Evolutionary conservation across 2,113 vertebrate genomes (phyloP), one percentile per base, ranked within the genome.

Genomic region (Bungarus multicinctus): DNA sequence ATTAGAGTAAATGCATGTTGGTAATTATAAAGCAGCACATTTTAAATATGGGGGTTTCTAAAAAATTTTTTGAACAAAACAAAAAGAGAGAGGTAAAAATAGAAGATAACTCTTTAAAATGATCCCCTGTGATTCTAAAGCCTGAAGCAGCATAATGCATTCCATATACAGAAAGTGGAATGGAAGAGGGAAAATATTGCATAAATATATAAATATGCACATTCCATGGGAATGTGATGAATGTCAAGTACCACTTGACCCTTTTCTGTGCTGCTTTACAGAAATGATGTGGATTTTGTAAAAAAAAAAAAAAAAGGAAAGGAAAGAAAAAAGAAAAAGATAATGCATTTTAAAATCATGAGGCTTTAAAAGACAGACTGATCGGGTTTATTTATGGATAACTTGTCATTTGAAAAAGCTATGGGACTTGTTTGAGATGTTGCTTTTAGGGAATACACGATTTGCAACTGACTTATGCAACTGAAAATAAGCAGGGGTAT

Each of bases 1-100:
- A 97, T 97, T 97, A 97, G 96, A 95, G 94, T 96, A 97, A 97
- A 96, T 96, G 94, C 91, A 95, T 69, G 47, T 2, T 93, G 94
- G 95, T 96, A 98, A 98, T 97, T 98, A 96, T 94, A 96, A 97
- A 96, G 94, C 94, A 94, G 93, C 58, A 92, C 91, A 86, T 96
- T 96, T 95, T 95, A 97, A 97, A 95, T 96, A 81, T 94, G 88
- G 45, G 53, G 16, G 5, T 96, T 96, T 95, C 94, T 96, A 93
- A 91, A 95, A 96, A 93, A 95, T 95, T 92, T 96, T 89, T 94
- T 96, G 92, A 94, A 94, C 39, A 87, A 93, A 87, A 95, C 7
- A 74, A 34, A 30, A 11, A 47, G 11, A 92, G 92, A 89, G 91
- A 52, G 89, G 91, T 89, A 95, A 45, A 85, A 89, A 90, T 16